Evolutionary conservation across 2,797 vertebrate species (phyloP), one percentile per base, ranked within the genome.

Genomic region (Chelonia mydas): DNA sequence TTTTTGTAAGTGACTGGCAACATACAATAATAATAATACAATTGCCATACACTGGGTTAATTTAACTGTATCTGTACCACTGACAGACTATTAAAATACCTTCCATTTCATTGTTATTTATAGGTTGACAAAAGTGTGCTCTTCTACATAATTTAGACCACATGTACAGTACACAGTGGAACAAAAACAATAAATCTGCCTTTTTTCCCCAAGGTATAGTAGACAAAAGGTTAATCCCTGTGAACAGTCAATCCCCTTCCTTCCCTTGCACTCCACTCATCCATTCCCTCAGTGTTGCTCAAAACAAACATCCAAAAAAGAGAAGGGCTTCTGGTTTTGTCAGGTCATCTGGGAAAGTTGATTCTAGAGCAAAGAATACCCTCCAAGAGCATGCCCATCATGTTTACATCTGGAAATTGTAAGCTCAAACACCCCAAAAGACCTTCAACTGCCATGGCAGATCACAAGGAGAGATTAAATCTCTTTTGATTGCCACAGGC

Each of bases 1-100:
- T 92, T 95, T 93, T 89, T 83, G 7, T 84, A 84, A 93, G 25
- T 74, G 27, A 89, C 21, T 82, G 77, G 61, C 87, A 81, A 57
- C 5, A 33, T 61, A 33, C 37, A 76, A 31, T 33, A 7, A 50
- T 37, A 7, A 50, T 87, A 84, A 82, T 81, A 50, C 86, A 72
- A 37, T 95, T 96, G 6, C 4, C 28, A 3, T 50, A 31, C 68
- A 81, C 19, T 47, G 51, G 74, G 81, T 76, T 10, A 0, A 57
- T 53, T 95, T 95, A 15, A 78, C 86, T 88, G 6, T 15, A n/a
- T 87, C 15, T 91, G 57, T 49, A 45, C 54, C 28, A 28, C 25
- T 33, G 12, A 19, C 93, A 72, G 65, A 11, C 23, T 94, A 37
- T 51, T 77, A 88, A 65, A 28, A 92, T 27, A 54, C 9, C 1